Evolutionary conservation across 2,113 vertebrate species (phyloP), one percentile per base, ranked within the genome.

Genomic region (Ibidorhyncha struthersii): DNA sequence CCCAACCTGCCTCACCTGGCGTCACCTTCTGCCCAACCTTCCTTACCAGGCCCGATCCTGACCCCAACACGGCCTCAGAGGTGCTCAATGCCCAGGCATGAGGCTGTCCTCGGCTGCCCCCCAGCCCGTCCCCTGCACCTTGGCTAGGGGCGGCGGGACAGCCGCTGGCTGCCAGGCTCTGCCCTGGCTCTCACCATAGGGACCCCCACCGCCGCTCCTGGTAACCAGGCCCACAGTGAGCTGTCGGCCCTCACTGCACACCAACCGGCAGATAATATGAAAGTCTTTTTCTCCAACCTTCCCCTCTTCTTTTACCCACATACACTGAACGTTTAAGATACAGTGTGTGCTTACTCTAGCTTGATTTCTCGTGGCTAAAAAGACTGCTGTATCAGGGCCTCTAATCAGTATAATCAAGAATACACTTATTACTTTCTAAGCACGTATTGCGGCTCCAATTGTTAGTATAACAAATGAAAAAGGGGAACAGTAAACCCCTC

Each of bases 141-240:
- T 69, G 59, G 2, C 58, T 73, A 32, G 38, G 27, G n/a, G 2
- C 1, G 4, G 9, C 9, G 41, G 52, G 29, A 53, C 2, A 0
- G 14, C 16, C 14, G 27, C 4, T 49, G 34, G 14, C 62, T 80
- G 16, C n/a, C 79, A 52, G 23, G 29, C 11, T 76, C 18, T 77
- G 55, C 38, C 14, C 55, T 45, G 50, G 6, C 45, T 82, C n/a
- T 27, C 21, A 36, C 18, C 32, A 11, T 17, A 4, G 13, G 10
- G 18, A 32, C 2, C 3, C 34, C 11, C 36, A 34, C 8, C 2
- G 0, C 25, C 1, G 1, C 12, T 59, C 21, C 43, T 12, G 17
- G 12, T 10, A 62, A 4, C 15, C 41, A 1, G 3, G 27, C n/a
- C 58, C 30, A 73, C 45, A 21, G 13, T 3, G 23, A 76, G 45